phyloP scores from a whole-genome alignment of 2,797 vertebrate species.

The Natrix natrix region DNA sequence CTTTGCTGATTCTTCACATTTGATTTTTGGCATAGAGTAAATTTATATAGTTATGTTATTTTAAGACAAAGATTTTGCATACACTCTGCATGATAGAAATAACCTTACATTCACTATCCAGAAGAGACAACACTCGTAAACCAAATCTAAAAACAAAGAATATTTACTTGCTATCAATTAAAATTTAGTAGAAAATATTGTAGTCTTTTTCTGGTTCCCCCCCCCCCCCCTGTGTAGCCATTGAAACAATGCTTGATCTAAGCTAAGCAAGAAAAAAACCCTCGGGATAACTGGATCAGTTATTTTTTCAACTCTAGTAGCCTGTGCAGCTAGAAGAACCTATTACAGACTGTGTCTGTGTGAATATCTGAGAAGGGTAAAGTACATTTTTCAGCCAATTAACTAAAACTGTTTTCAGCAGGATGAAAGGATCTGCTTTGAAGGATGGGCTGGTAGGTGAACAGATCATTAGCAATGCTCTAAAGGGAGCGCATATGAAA shows the following conservation, averaged over 20 bases:
- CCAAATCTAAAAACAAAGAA: neutral
- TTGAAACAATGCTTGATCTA: neutral
- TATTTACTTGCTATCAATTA: conserved; percentile 23
- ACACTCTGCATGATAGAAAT: conserved; percentile 8
- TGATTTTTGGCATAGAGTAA: neutral
- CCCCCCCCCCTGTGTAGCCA: neutral
- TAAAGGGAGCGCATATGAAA: neutral
- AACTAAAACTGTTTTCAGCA: neutral
- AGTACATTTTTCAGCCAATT: neutral
- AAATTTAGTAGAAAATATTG: conserved; percentile 11
- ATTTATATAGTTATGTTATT: neutral
- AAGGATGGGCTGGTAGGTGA: neutral
- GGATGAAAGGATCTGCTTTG: neutral
- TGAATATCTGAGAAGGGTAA: neutral
- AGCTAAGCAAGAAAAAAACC: neutral
- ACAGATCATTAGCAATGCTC: neutral
- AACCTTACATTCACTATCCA: neutral
- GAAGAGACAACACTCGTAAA: neutral
- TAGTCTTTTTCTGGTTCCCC: neutral
- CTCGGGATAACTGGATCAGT: neutral
- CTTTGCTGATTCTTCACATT: conserved; percentile 13
- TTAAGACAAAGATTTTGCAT: neutral
- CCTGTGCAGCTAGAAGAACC: neutral
- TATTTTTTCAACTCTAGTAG: neutral
- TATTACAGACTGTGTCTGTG: neutral